phyloP scores from a whole-genome alignment of 2,113 vertebrate species.

The Brienomyrus brachyistius region DNA sequence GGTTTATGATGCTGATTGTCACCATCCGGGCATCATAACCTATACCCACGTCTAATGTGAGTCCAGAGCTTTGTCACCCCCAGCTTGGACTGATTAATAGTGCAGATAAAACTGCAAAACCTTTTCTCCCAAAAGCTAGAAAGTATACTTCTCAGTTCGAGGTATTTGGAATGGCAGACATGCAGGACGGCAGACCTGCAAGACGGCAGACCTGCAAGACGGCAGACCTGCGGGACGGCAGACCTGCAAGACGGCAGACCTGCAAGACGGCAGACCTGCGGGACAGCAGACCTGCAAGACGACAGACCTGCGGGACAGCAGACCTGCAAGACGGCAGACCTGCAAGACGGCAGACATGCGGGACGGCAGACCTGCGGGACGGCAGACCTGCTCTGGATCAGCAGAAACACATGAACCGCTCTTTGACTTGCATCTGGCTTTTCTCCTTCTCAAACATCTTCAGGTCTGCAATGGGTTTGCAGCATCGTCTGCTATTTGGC shows the following conservation, averaged over 20 bases:
- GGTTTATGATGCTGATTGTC: background rate
- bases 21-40: background rate
- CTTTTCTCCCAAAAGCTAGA: background rate
- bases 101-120: background rate
- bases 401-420: background rate
- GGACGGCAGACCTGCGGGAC: too few species aligned
- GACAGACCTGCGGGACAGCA: background rate
- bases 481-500: background rate
- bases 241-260: too few species aligned
- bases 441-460: background rate
- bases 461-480: background rate
- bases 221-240: too few species aligned
- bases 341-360: too few species aligned
- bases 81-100: background rate
- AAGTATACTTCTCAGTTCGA: background rate
- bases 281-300: too few species aligned
- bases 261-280: too few species aligned
- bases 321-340: too few species aligned
- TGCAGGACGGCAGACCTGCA: too few species aligned
- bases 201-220: too few species aligned
- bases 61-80: background rate
- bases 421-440: background rate
- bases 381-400: background rate
- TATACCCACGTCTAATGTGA: background rate
- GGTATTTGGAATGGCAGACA: background rate